Evolutionary conservation across 2,888 invertebrate species (phyloP), one percentile per base, ranked within the genome.

Genomic region (Pterostichus madidus): DNA sequence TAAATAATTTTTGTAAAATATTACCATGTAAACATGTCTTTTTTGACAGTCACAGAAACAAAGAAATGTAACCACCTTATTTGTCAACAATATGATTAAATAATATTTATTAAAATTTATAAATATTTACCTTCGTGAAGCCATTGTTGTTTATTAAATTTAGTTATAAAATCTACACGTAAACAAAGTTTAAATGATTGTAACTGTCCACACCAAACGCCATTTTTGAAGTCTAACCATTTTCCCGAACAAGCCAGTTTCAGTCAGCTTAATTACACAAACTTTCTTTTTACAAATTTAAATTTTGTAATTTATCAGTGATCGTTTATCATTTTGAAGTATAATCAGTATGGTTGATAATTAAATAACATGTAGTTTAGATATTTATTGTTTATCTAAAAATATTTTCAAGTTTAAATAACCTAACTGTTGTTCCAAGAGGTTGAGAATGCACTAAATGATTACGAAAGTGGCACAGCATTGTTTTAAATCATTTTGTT

Each of bases 61-160:
- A 82, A 81, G 61, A 61, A 61, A 82, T 82, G 59, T 59, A 15
- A 13, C 15, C 39, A 39, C 15, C 8, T 39, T 15, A 17, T 71
- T 46, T 7, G 44, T 2, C 44, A 44, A 13, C 11, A 44, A 71
- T 13, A 44, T 17, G 1, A 8, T 8, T 5, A 0, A 44, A 71
- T 17, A 24, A 44, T 71, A 44, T 17, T 17, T 17, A 13, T 11
- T 39, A 71, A 71, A 71, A 44, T 71, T 39, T 15, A 17, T 39
- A 71, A 71, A 71, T 73, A 83, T 76, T 76, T 83, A 83, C 83
- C 83, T 83, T 83, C 83, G 49, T 17, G 83, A 83, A 17, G 83
- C 83, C 83, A 83, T 83, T 24, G 17, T 61, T 77, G 15, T 64
- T 49, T 77, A 83, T 52, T 49, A 83, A 76, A 83, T 77, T 59